These are phyloP conservation scores for Cacoxenus indagator DNA, from an alignment of 2,888 invertebrate genomes.

Conservation along the genomic window DNA sequence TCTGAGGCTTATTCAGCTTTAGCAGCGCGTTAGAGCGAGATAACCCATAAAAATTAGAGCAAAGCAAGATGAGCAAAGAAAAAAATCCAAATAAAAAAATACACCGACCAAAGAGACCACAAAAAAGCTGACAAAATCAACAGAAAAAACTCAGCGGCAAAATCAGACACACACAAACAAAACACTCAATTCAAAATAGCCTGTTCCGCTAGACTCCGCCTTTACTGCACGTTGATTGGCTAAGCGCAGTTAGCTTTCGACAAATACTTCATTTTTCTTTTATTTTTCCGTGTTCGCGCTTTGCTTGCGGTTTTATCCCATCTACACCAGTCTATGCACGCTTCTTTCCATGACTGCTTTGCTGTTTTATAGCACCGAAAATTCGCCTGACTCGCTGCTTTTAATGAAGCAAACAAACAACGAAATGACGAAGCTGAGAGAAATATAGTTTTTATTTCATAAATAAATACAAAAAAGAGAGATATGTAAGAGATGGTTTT, in stretches of 20 bases:
- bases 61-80: slow-evolving; percentile 44
- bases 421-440: too few species aligned
- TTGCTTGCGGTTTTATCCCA: slow-evolving; percentile 59
- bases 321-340: slow-evolving; percentile 28
- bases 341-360: neutral
- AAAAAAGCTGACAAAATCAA: slow-evolving; percentile 42
- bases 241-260: slow-evolving; percentile 55
- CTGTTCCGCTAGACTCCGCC: slow-evolving; percentile 67
- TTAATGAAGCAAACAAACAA: slow-evolving; percentile 8
- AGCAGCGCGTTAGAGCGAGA: slow-evolving; percentile 61
- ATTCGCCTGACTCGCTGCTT: slow-evolving; percentile 4
- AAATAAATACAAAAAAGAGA: too few species aligned
- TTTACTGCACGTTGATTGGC: slow-evolving; percentile 65
- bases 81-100: slow-evolving; percentile 43
- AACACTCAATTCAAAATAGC: slow-evolving; percentile 37
- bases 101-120: slow-evolving; percentile 52
- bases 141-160: slow-evolving; percentile 47
- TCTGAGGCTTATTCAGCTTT: slow-evolving; percentile 47
- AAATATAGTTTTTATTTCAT: neutral
- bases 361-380: neutral
- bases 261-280: slow-evolving; percentile 59
- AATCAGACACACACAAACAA: neutral
- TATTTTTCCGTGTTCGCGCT: slow-evolving; percentile 21
- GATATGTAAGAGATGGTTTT: too few species aligned
- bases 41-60: slow-evolving; percentile 63